Evolutionary conservation across 1,140 invertebrate genomes (phyloP).

Genomic region (Zaprionus inermis): DNA sequence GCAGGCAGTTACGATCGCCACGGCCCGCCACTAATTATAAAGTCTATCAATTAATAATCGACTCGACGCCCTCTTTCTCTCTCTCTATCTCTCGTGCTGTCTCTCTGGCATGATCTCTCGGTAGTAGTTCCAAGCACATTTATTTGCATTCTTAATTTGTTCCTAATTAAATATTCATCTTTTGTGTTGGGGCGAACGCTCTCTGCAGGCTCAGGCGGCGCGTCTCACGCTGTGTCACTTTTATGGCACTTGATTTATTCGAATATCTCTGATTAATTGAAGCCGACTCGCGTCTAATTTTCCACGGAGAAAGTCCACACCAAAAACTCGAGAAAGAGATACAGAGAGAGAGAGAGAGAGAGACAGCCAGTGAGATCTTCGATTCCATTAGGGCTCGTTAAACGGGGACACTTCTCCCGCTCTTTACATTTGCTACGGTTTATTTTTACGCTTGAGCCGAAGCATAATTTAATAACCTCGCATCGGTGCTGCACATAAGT

Average conservation of each 20-base stretch:
- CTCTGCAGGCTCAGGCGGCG: constrained; percentile 4
- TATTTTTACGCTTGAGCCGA: constrained; percentile 76
- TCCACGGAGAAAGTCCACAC: constrained; percentile 62
- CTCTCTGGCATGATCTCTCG: constrained; percentile 22
- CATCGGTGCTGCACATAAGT: constrained; percentile 39
- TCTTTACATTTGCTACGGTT: constrained; percentile 74
- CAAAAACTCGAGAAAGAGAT: constrained; percentile 4
- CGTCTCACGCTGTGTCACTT: constrained; percentile 80
- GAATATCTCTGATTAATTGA: constrained; percentile 78
- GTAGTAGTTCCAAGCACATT: constrained; percentile 70
- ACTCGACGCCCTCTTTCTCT: constrained; percentile 32
- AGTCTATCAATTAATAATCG: constrained; percentile 78
- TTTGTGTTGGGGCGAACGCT: constrained; percentile 41
- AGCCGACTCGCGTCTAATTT: constrained; percentile 64
- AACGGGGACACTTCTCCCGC: constrained; percentile 20
- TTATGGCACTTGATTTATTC: constrained; percentile 80
- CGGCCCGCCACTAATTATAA: constrained; percentile 68
- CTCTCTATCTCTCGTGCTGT: neutral
- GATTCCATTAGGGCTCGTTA: constrained; percentile 74
- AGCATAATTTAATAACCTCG: constrained; percentile 76
- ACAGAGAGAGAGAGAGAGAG: constrained; percentile 14
- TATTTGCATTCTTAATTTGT: constrained; percentile 83
- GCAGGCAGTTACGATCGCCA: constrained; percentile 27
- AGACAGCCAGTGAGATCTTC: constrained; percentile 3
- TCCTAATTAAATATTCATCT: constrained; percentile 82